These are phyloP conservation scores for Bambusicola thoracicus DNA, from an alignment of 2,113 vertebrate genomes.

Conservation along the genomic window DNA sequence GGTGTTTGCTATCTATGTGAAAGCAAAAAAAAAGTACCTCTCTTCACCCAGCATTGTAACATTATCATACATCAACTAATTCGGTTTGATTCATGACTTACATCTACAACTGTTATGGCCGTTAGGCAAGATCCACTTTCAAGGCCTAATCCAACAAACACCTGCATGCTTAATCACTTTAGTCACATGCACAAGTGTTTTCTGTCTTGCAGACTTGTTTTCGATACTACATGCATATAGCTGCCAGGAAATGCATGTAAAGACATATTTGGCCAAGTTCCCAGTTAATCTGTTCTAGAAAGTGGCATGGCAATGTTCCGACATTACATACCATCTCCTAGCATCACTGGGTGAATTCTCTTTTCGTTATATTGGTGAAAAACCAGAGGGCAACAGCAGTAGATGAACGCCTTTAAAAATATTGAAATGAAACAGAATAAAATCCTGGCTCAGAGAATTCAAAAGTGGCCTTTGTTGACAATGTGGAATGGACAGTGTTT, in stretches of 20 bases:
- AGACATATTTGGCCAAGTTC: background rate
- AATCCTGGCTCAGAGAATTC: background rate
- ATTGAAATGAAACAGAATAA: background rate
- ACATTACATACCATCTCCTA: background rate
- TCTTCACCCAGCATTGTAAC: background rate
- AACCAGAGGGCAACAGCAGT: background rate
- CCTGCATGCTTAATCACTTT: constrained; percentile 40
- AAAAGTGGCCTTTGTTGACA: background rate
- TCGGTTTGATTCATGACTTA: constrained; percentile 36
- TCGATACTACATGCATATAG: background rate
- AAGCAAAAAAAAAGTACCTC: background rate
- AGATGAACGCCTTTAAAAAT: background rate
- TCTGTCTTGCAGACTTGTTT: background rate
- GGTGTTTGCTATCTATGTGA: background rate
- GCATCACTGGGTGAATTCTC: background rate
- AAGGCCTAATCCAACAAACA: constrained; percentile 41
- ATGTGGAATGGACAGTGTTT: background rate
- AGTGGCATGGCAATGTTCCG: background rate
- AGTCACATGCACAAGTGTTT: background rate
- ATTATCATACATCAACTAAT: constrained; percentile 22
- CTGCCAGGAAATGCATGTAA: background rate
- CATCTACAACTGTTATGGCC: background rate
- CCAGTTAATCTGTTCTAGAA: background rate
- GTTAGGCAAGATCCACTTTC: background rate
- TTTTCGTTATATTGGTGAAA: fast-evolving